Conservation (phyloP, 2,113 vertebrate species). For the Symphodus melops region DNA sequence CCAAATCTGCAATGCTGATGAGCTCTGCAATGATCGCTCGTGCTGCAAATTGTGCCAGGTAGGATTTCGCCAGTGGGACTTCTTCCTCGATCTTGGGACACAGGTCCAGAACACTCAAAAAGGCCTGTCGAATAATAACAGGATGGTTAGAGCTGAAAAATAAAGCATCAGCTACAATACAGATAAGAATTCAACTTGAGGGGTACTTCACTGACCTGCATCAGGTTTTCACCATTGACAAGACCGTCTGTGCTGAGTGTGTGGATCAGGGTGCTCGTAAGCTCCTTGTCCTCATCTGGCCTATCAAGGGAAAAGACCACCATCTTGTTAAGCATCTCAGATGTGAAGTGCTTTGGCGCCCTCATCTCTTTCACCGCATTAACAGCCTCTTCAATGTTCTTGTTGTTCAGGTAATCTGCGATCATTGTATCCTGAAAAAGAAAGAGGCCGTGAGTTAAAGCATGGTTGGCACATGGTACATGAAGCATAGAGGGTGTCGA, state of each 20-base stretch:
- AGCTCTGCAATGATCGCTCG: conserved; percentile 93
- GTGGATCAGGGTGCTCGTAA: conserved; percentile 90
- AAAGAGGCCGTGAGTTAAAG: not conserved
- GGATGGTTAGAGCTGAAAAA: not conserved
- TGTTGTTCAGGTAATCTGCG: conserved; percentile 92
- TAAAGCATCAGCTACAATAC: not conserved
- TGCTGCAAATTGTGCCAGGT: conserved; percentile 96
- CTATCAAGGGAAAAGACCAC: conserved; percentile 91
- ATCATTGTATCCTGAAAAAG: conserved; percentile 88
- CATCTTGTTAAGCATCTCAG: conserved; percentile 96
- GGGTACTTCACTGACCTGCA: conserved; percentile 85
- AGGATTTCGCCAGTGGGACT: conserved; percentile 97
- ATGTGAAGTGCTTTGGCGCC: conserved; percentile 93
- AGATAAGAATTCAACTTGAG: not conserved
- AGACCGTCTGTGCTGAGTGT: conserved; percentile 92
- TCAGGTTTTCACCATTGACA: conserved; percentile 92
- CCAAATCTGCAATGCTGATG: conserved; percentile 93
- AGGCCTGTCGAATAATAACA: conserved; percentile 80
- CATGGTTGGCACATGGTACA: not conserved
- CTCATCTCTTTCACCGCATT: conserved; percentile 92
- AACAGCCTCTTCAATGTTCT: conserved; percentile 90
- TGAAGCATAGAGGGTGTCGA: not conserved
- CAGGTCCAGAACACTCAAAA: conserved; percentile 94
- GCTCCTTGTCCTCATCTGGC: conserved; percentile 95
- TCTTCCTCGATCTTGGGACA: conserved; percentile 96